Base-by-base conservation (phyloP, 2,113 vertebrate genomes). In the Notothenia coriiceps region DNA sequence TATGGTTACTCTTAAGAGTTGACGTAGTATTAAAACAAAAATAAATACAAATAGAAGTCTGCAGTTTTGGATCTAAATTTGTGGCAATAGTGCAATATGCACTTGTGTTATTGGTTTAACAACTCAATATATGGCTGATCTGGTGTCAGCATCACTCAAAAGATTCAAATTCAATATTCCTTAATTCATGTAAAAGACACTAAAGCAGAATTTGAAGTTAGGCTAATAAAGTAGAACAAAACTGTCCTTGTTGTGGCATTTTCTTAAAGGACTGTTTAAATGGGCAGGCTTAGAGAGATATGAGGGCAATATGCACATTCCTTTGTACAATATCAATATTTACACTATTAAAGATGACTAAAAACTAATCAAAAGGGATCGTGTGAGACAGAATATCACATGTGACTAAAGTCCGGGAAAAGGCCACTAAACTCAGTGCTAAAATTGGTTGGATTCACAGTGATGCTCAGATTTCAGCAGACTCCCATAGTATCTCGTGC, bases 21-120 rank as follows among this genome's bases (percentile, higher is more conserved):
- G 66, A 29, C 29, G 29, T 29, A 29, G 29, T 29, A 29, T 29
- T 29, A 29, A 29, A 29, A 4, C 3, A 29, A 29, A 25, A 29
- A 29, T 29, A 29, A 29, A 29, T 29, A 29, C 0, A 29, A 29
- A 29, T 29, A 29, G 4, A 29, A 29, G 29, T 29, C 29, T 29
- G 29, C 29, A 4, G 29, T 29, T 29, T 4, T 29, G 29, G 3
- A 29, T 29, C 29, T 29, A 29, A 29, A 29, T 29, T 4, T 29
- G 29, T 29, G 29, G 35, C 35, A 40, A 71, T 74, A 65, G 17
- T 50, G 70, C 80, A 67, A 17, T 70, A 12, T 49, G 4, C 60
- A 87, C 54, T 77, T 79, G 78, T 65, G 70, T 69, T 56, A 77
- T 33, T 18, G 13, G 25, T n/a, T 47, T 46, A 79, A 68, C n/a